Evolutionary conservation across 1,140 invertebrate genomes (phyloP), one percentile per base, ranked within the genome.

Genomic region (Bombus soroeensis): DNA sequence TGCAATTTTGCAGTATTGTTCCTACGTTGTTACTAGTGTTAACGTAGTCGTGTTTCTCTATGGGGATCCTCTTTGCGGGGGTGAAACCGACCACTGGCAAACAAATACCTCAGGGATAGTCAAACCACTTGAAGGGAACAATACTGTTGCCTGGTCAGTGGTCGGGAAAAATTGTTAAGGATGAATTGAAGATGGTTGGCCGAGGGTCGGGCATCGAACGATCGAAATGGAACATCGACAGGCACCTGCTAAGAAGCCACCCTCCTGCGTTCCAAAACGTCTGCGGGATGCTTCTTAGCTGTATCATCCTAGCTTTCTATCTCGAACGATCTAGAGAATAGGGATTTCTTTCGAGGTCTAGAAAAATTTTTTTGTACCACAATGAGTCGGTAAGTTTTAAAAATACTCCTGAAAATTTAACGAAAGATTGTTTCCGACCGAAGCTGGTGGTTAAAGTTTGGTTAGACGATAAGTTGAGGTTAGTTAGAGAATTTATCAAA

Each of bases 41-140:
- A 92, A 86, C 85, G 74, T 81, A 73, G 64, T 78, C 81, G 57
- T 53, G 57, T 43, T 39, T 59, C 43, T 12, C 64, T 3, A 5
- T 62, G 41, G 72, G 34, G 72, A 39, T 28, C 57, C 78, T 68
- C 81, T 72, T 32, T 39, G 70, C 72, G 78, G 41, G 81, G 80
- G 75, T 78, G 76, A 78, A 72, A 22, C 71, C 79, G 78, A 15
- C 15, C 80, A n/a, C 66, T 76, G 83, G 85, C 92, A 91, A 90
- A 93, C 89, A 93, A 47, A 93, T 94, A 83, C 85, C 80, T 62
- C 73, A 13, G 74, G 78, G 88, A 93, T 91, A 90, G 92, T 85
- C 86, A 85, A 93, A 88, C 92, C 92, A 92, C 93, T 94, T 88
- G 91, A 93, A 39, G n/a, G 10, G 85, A 89, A 94, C 93, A 94